Evolutionary conservation across 1,140 invertebrate genomes (phyloP).

Genomic region (Anastrepha obliqua): DNA sequence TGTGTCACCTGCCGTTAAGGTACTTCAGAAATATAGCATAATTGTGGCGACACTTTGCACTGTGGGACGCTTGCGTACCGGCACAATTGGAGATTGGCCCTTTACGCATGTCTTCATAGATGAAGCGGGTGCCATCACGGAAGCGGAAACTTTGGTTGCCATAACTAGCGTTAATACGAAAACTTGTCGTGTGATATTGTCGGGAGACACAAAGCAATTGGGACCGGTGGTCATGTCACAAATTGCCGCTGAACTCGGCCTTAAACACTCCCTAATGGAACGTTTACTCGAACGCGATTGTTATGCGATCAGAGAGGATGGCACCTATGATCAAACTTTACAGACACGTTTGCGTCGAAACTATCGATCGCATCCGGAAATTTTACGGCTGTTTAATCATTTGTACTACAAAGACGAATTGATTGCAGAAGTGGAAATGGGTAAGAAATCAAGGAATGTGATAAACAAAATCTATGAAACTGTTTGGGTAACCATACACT

Average conservation of each 20-base stretch:
- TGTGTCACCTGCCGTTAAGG: slow-evolving; percentile 65
- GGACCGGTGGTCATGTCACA: slow-evolving; percentile 83
- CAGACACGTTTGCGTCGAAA: slow-evolving; percentile 82
- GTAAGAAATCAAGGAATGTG: background rate
- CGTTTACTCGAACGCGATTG: slow-evolving; percentile 76
- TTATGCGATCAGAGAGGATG: slow-evolving; percentile 75
- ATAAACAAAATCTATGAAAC: too few species aligned
- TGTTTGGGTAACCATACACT: too few species aligned
- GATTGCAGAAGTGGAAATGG: slow-evolving; percentile 64
- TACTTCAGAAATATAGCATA: slow-evolving; percentile 67
- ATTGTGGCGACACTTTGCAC: slow-evolving; percentile 65
- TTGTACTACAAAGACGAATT: slow-evolving; percentile 81
- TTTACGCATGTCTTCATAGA: slow-evolving; percentile 88
- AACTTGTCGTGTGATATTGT: slow-evolving; percentile 80
- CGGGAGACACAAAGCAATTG: slow-evolving; percentile 90
- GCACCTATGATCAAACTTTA: slow-evolving; percentile 77
- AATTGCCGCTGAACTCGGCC: slow-evolving; percentile 74
- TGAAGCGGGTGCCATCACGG: slow-evolving; percentile 88
- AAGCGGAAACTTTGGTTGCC: slow-evolving; percentile 85
- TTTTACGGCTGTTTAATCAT: slow-evolving; percentile 79
- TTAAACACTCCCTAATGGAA: slow-evolving; percentile 78
- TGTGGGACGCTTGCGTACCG: slow-evolving; percentile 78
- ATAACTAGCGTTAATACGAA: slow-evolving; percentile 74
- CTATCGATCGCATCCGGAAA: slow-evolving; percentile 79
- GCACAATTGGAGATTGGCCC: slow-evolving; percentile 78